Conservation (phyloP, 2,113 vertebrate genomes). For the Cynocephalus volans region DNA sequence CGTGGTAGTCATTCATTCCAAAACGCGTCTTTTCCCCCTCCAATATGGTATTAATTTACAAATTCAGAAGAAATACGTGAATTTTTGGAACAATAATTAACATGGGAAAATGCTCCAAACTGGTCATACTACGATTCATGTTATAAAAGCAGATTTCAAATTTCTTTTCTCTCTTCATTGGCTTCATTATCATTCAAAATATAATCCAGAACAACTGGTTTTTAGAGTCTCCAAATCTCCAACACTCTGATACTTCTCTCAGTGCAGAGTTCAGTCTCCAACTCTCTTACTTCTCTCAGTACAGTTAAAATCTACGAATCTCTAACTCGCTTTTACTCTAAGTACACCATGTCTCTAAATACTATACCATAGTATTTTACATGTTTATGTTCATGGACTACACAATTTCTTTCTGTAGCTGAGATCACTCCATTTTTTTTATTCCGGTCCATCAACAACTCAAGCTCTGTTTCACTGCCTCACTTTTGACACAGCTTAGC, state of each 20-base stretch:
- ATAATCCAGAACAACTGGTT: not conserved
- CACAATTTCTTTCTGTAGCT: not conserved
- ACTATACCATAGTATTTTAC: not conserved
- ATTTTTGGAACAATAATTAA: not conserved
- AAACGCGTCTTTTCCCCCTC: not conserved
- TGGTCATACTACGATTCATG: not conserved
- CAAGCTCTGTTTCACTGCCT: not conserved
- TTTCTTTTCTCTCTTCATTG: constrained; percentile 4
- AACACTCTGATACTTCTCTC: not conserved
- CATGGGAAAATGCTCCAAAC: not conserved
- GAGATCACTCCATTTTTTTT: not conserved
- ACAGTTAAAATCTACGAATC: not conserved
- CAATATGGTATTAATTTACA: not conserved
- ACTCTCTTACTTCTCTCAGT: not conserved
- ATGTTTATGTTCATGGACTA: not conserved
- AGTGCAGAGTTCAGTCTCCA: not conserved
- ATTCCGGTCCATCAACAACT: not conserved
- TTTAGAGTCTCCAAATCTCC: not conserved
- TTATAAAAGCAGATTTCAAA: not conserved
- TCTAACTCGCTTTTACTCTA: not conserved
- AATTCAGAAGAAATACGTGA: not conserved
- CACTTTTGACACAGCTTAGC: not conserved
- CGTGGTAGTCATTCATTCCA: not conserved
- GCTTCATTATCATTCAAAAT: constrained; percentile 1
- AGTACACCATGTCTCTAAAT: not conserved